These are phyloP conservation scores for Planiliza haematocheilus DNA, from an alignment of 2,113 vertebrate genomes.

Conservation along the genomic window DNA sequence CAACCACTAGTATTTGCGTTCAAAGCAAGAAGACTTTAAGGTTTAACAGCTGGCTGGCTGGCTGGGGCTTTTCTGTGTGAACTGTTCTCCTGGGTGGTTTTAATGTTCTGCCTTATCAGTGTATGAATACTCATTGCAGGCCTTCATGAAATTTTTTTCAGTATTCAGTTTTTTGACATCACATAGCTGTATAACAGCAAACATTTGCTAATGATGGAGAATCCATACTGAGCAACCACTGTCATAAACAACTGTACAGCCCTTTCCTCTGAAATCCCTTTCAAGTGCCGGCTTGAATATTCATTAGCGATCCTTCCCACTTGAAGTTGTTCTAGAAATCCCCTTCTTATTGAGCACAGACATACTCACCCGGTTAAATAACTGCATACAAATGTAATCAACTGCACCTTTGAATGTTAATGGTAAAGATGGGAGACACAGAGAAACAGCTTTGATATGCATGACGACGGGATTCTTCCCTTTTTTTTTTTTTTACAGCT, in stretches of 20 bases:
- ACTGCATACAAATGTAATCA: constrained; percentile 44
- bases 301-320: constrained; percentile 54
- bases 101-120: too few species aligned
- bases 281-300: constrained; percentile 66
- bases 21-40: too few species aligned
- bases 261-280: constrained; percentile 41
- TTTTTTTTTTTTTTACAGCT: not conserved
- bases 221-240: constrained; percentile 45
- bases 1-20: too few species aligned
- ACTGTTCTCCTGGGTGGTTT: too few species aligned
- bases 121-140: not conserved
- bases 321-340: constrained; percentile 50
- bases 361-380: constrained; percentile 31
- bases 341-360: constrained; percentile 17
- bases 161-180: constrained; percentile 31
- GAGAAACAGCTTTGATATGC: constrained; percentile 53
- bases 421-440: constrained; percentile 10
- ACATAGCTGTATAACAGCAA: constrained; percentile 24
- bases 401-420: constrained; percentile 46
- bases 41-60: too few species aligned
- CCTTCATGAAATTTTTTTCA: too few species aligned
- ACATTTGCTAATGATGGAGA: constrained; percentile 55
- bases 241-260: constrained; percentile 64
- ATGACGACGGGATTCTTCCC: constrained; percentile 18
- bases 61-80: too few species aligned